Conservation (phyloP, 2,888 invertebrate species). For the Myopa testacea region DNA sequence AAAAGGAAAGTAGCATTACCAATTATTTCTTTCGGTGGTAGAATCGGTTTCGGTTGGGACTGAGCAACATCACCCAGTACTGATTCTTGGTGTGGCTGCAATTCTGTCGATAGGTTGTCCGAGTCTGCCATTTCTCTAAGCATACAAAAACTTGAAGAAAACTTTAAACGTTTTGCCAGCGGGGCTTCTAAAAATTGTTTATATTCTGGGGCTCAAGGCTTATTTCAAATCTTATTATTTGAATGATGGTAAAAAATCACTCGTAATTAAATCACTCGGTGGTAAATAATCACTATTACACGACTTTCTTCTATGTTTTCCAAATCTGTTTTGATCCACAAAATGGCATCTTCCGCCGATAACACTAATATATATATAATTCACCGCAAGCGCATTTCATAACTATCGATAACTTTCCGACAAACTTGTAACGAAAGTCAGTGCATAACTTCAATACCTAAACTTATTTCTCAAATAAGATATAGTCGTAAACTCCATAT, state of each 20-base stretch:
- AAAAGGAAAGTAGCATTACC: slow-evolving; percentile 70
- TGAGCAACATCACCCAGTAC: slow-evolving; percentile 60
- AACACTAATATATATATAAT: background rate
- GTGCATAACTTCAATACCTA: too few relatives aligned
- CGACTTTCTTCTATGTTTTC: slow-evolving; percentile 76
- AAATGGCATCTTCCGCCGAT: slow-evolving; percentile 45
- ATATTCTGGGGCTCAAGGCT: background rate
- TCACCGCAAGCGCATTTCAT: background rate
- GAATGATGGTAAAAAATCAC: slow-evolving; percentile 73
- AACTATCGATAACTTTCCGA: too few relatives aligned
- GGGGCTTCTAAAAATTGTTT: too few relatives aligned
- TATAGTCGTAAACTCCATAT: too few relatives aligned
- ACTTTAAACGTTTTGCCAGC: slow-evolving; percentile 29
- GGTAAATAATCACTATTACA: slow-evolving; percentile 31
- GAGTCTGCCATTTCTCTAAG: slow-evolving; percentile 86
- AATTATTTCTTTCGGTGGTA: slow-evolving; percentile 84
- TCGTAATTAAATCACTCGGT: slow-evolving; percentile 74
- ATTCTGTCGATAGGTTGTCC: slow-evolving; percentile 76
- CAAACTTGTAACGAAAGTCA: too few relatives aligned
- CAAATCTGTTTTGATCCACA: slow-evolving; percentile 70
- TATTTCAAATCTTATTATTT: slow-evolving; percentile 58
- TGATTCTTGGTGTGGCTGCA: slow-evolving; percentile 74
- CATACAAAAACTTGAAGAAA: slow-evolving; percentile 48
- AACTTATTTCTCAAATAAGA: too few relatives aligned
- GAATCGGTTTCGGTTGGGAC: slow-evolving; percentile 62